phyloP scores from a whole-genome alignment of 2,797 vertebrate genomes.

The Gallinago nigripennis region DNA sequence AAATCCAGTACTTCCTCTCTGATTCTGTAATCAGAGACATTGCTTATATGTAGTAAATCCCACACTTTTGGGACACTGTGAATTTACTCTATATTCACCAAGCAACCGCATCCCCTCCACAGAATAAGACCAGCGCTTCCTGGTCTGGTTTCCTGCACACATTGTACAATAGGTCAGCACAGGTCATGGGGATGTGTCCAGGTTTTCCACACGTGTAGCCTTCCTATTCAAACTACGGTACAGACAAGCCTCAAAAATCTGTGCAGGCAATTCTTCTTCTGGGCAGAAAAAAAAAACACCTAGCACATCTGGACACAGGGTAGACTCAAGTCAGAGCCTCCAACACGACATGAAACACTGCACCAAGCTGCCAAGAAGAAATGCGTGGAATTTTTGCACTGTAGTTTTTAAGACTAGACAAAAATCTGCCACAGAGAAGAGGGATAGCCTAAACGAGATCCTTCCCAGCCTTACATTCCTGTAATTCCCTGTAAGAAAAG shows the following conservation, averaged over 20 bases:
- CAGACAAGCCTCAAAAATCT: neutral
- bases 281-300: neutral
- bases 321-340: neutral
- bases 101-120: neutral
- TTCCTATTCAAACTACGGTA: neutral
- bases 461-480: neutral
- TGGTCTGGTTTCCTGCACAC: neutral
- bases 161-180: conserved; percentile 29
- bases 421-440: neutral
- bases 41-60: neutral
- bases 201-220: neutral
- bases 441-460: neutral
- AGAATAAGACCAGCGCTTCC: neutral
- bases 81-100: neutral
- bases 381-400: neutral
- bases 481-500: neutral
- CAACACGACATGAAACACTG: neutral
- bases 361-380: neutral
- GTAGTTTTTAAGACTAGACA: neutral
- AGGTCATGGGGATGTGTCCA: neutral
- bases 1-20: neutral
- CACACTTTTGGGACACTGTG: neutral
- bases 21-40: neutral
- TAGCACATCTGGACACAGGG: neutral
- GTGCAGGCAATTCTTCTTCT: neutral